These are phyloP conservation scores for Hydra vulgaris DNA, from an alignment of 30 jellyfish, hydroid and myxozoan species.

Conservation along the genomic window DNA sequence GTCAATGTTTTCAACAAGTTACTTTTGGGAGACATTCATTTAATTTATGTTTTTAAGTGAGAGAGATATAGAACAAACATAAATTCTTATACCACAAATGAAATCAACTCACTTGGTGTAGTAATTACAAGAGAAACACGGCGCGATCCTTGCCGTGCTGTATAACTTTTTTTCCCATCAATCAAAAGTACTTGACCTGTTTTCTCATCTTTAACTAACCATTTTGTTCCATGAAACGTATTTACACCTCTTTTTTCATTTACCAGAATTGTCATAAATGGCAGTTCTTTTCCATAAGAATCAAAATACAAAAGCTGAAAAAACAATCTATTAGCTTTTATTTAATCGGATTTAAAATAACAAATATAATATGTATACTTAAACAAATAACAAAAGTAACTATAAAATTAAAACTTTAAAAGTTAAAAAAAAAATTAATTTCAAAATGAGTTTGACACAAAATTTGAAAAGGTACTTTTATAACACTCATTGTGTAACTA, in stretches of 20 bases:
- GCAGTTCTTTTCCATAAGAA: conserved; percentile 32
- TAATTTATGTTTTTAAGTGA: too few relatives aligned
- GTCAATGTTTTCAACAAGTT: too few relatives aligned
- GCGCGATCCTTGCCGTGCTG: conserved; percentile 28
- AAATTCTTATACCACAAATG: too few relatives aligned
- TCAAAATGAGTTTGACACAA: too few relatives aligned
- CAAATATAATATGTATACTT: not conserved
- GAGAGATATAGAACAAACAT: too few relatives aligned
- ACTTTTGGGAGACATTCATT: too few relatives aligned
- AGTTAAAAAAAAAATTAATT: not conserved
- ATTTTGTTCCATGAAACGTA: conserved; percentile 63
- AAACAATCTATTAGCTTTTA: conserved; percentile 1
- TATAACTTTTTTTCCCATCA: conserved; percentile 31
- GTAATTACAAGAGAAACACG: conserved; percentile 42
- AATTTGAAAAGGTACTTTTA: too few relatives aligned
- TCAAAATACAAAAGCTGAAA: conserved; percentile 74
- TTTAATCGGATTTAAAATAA: not conserved
- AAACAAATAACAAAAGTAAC: not conserved
- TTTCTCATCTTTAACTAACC: conserved; percentile 72
- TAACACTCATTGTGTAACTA: too few relatives aligned
- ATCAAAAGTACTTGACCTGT: conserved; percentile 28
- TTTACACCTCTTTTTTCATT: conserved; percentile 51
- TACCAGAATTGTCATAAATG: conserved; percentile 42
- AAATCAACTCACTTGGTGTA: conserved; percentile 76
- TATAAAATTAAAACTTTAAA: not conserved